These are phyloP conservation scores for Rhombomys opimus DNA, from an alignment of 2,113 vertebrate genomes.

Conservation along the genomic window DNA sequence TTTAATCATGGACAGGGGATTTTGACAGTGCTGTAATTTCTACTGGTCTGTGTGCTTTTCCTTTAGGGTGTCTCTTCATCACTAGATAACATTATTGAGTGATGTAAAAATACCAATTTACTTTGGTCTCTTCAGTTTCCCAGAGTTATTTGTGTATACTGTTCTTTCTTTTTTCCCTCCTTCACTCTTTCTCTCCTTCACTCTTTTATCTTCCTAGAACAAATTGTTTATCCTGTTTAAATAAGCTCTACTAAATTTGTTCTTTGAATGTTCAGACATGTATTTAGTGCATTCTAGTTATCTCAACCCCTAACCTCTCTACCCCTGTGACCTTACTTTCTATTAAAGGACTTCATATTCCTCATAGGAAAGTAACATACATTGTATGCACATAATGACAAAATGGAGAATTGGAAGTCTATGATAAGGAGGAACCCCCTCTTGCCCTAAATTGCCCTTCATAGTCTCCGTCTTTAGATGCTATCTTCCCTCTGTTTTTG, in stretches of 20 bases:
- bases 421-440: neutral
- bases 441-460: neutral
- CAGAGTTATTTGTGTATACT: neutral
- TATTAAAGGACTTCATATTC: neutral
- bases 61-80: conserved; percentile 76
- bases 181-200: neutral
- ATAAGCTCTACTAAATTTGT: neutral
- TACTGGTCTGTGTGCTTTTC: conserved; percentile 50
- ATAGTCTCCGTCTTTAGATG: neutral
- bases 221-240: neutral
- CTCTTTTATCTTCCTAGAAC: neutral
- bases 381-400: neutral
- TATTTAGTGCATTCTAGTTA: neutral
- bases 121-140: conserved; percentile 38
- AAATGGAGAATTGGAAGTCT: neutral
- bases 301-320: neutral
- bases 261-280: neutral
- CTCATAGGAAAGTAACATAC: neutral
- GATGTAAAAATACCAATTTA: conserved; percentile 39
- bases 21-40: conserved; percentile 84
- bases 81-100: conserved; percentile 36
- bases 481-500: neutral
- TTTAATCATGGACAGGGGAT: conserved; percentile 83
- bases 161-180: too few relatives aligned
- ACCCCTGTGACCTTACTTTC: neutral